Evolutionary conservation across 2,888 invertebrate species (phyloP).

Genomic region (Pinctada fucata): DNA sequence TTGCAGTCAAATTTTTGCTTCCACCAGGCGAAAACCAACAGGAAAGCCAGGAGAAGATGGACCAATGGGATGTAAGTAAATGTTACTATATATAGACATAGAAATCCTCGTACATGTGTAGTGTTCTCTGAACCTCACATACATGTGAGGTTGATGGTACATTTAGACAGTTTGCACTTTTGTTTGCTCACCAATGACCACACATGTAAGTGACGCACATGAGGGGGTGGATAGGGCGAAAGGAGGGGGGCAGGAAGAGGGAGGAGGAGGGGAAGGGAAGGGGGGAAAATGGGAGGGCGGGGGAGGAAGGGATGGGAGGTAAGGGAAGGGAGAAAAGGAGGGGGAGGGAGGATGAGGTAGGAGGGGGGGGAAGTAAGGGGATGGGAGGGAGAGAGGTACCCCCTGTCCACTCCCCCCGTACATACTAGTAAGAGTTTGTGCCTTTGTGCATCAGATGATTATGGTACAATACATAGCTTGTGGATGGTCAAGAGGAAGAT

Average conservation of each 20-base stretch:
- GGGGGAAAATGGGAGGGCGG: neutral
- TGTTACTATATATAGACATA: neutral
- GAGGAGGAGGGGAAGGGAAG: conserved; percentile 45
- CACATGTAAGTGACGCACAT: neutral
- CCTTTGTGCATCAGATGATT: neutral
- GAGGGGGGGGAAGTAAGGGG: too few relatives aligned
- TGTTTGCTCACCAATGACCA: neutral
- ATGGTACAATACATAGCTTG: too few relatives aligned
- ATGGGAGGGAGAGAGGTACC: too few relatives aligned
- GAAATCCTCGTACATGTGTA: too few relatives aligned
- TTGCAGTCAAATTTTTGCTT: conserved; percentile 51
- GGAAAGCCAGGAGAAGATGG: conserved; percentile 35
- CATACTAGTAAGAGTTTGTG: neutral
- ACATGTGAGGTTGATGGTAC: too few relatives aligned
- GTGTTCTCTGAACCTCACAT: neutral
- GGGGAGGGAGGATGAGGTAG: too few relatives aligned
- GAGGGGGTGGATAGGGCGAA: neutral
- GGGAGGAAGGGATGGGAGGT: conserved; percentile 19
- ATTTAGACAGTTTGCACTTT: too few relatives aligned
- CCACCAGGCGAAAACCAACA: conserved; percentile 42
- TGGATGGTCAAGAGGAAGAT: too few relatives aligned
- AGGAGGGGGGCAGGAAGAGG: conserved; percentile 13
- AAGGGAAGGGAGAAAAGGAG: too few relatives aligned
- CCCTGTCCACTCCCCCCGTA: too few relatives aligned
- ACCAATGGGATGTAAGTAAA: conserved; percentile 20